Percentiles rank a stretch among this genome's conserved stretches.
phyloP scores from a whole-genome alignment of 2,797 vertebrate genomes.

The Cetoscarus ocellatus region DNA sequence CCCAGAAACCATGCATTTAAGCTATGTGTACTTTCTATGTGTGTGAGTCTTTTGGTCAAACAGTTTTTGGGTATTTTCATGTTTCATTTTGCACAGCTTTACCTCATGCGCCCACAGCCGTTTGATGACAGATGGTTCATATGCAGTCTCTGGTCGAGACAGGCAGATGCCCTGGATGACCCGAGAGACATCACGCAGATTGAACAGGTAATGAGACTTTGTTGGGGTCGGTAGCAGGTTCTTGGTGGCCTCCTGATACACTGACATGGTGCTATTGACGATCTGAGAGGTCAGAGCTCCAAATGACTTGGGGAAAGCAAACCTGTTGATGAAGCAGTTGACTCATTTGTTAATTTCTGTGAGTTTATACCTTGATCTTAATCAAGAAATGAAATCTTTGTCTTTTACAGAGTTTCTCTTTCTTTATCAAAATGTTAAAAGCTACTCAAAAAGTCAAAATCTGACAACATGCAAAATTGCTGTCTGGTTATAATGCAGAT shows the following conservation, averaged over 20 bases:
- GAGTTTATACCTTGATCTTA: neutral
- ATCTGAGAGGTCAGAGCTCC: conserved; percentile 85
- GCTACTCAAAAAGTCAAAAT: neutral
- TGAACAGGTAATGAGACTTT: conserved; percentile 96
- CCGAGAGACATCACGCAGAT: conserved; percentile 91
- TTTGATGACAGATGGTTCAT: conserved; percentile 85
- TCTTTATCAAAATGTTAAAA: neutral
- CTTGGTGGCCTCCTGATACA: conserved; percentile 92
- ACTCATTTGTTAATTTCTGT: conserved; percentile 19
- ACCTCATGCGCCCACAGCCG: conserved; percentile 96
- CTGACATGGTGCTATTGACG: conserved; percentile 85
- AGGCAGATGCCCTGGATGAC: conserved; percentile 94
- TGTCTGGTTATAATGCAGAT: conserved; percentile 22
- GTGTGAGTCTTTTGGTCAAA: neutral
- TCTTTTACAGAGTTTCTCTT: neutral
- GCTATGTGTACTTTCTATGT: too few relatives aligned
- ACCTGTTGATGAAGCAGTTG: conserved; percentile 76
- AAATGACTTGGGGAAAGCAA: conserved; percentile 86
- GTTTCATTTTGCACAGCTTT: conserved; percentile 17
- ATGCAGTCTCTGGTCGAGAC: conserved; percentile 89
- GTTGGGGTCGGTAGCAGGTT: conserved; percentile 92
- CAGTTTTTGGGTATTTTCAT: neutral
- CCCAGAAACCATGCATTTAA: too few relatives aligned
- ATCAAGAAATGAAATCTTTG: neutral
- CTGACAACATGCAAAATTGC: conserved; percentile 8